phyloP scores from a whole-genome alignment of 2,888 invertebrate genomes.

The Blastobasis lacticolella region DNA sequence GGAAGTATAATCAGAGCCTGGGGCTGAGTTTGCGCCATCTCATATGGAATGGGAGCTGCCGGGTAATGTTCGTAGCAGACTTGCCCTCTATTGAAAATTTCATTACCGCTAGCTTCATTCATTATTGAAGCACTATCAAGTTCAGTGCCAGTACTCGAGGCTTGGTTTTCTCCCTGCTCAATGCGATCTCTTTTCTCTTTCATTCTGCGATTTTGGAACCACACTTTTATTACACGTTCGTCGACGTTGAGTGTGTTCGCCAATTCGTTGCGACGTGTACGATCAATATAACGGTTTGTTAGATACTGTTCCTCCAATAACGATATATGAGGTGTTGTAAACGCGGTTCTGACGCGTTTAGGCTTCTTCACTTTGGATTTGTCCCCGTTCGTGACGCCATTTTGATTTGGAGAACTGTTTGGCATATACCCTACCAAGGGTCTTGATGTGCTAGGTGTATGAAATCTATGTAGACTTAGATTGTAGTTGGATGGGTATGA shows the following conservation, averaged over 20 bases:
- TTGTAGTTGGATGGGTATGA: too few species aligned
- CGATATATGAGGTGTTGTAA: slow-evolving; percentile 83
- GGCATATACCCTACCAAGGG: too few species aligned
- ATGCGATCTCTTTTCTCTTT: slow-evolving; percentile 77
- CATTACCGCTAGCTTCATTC: slow-evolving; percentile 30
- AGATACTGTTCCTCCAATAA: slow-evolving; percentile 84
- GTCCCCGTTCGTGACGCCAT: too few species aligned
- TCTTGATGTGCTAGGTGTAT: too few species aligned
- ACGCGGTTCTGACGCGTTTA: slow-evolving; percentile 85
- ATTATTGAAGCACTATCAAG: slow-evolving; percentile 19
- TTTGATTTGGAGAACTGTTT: too few species aligned
- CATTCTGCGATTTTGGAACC: slow-evolving; percentile 90
- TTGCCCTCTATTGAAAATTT: slow-evolving; percentile 18
- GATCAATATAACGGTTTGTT: slow-evolving; percentile 79
- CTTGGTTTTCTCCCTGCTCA: slow-evolving; percentile 18
- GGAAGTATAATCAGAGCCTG: slow-evolving; percentile 7
- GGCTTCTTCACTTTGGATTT: slow-evolving; percentile 29
- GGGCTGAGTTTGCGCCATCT: slow-evolving; percentile 7
- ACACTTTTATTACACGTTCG: slow-evolving; percentile 79
- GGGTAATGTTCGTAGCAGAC: slow-evolving; percentile 31
- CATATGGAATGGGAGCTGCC: slow-evolving; percentile 17
- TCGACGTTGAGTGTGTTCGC: slow-evolving; percentile 28
- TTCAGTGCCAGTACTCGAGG: slow-evolving; percentile 24
- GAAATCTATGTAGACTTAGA: too few species aligned
- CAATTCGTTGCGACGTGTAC: slow-evolving; percentile 81